phyloP scores from a whole-genome alignment of 2,888 invertebrate species.

The Heliconius aoede region DNA sequence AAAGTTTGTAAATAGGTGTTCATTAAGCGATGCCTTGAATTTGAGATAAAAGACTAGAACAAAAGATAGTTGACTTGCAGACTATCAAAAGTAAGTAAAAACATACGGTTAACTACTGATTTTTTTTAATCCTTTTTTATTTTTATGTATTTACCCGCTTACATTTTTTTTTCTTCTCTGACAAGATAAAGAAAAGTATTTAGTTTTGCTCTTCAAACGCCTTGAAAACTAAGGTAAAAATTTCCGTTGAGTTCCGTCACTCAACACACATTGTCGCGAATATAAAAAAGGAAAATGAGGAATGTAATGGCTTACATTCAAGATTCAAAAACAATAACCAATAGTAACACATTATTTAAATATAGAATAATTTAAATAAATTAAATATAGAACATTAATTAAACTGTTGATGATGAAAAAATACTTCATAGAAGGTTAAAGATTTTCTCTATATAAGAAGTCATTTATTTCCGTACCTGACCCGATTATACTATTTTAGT shows the following conservation, averaged over 20 bases:
- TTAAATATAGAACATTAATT: neutral
- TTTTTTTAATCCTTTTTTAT: neutral
- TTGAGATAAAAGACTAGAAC: neutral
- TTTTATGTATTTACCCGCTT: neutral
- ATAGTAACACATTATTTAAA: too few relatives aligned
- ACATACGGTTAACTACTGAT: neutral
- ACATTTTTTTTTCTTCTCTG: too few relatives aligned
- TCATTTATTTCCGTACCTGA: constrained; percentile 16
- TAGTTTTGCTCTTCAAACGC: too few relatives aligned
- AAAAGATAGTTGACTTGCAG: neutral
- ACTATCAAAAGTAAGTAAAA: neutral
- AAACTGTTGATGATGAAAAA: neutral
- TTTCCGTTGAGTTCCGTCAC: too few relatives aligned
- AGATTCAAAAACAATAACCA: neutral
- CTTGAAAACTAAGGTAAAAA: too few relatives aligned
- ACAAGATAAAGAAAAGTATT: too few relatives aligned
- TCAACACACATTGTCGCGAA: too few relatives aligned
- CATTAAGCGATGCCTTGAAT: constrained; percentile 1
- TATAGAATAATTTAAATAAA: too few relatives aligned
- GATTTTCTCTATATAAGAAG: constrained; percentile 11
- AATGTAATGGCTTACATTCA: too few relatives aligned
- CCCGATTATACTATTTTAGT: constrained; percentile 10
- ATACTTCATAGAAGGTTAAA: neutral
- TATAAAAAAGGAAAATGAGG: too few relatives aligned
- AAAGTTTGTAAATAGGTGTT: constrained; percentile 9